Conservation (phyloP, 2,888 invertebrate species). For the Phyllotreta cruciferae region DNA sequence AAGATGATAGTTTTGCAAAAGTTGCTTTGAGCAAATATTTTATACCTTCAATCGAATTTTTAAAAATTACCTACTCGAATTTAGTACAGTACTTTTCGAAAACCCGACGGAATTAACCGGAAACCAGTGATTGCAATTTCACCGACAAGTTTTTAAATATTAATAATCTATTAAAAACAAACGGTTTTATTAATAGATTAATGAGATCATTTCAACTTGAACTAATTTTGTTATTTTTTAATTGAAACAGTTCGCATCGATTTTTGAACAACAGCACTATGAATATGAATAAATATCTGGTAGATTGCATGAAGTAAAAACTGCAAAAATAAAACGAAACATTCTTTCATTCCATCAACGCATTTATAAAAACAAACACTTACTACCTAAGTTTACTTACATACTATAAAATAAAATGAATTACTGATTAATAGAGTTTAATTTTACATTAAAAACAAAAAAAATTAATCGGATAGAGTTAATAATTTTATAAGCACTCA, state of each 20-base stretch:
- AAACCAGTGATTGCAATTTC: too few relatives aligned
- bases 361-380: constrained; percentile 44
- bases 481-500: too few relatives aligned
- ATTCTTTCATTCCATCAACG: constrained; percentile 43
- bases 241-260: constrained; percentile 11
- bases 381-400: constrained; percentile 40
- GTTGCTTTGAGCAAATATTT: constrained; percentile 3
- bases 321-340: constrained; percentile 35
- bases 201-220: background rate
- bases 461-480: constrained; percentile 1
- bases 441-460: constrained; percentile 30
- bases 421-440: constrained; percentile 29
- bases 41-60: background rate
- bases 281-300: constrained; percentile 21
- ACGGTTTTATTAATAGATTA: too few relatives aligned
- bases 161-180: too few relatives aligned
- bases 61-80: background rate
- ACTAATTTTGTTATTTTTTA: constrained; percentile 4
- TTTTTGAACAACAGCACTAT: constrained; percentile 13
- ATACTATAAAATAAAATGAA: constrained; percentile 22
- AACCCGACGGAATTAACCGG: too few relatives aligned
- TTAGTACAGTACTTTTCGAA: too few relatives aligned
- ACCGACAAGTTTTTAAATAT: too few relatives aligned
- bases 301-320: constrained; percentile 21
- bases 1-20: constrained; percentile 1